Percentiles rank a stretch among this genome's conserved stretches.
phyloP scores from a whole-genome alignment of 2,113 vertebrate genomes.

The Gnathonemus longibarbis region DNA sequence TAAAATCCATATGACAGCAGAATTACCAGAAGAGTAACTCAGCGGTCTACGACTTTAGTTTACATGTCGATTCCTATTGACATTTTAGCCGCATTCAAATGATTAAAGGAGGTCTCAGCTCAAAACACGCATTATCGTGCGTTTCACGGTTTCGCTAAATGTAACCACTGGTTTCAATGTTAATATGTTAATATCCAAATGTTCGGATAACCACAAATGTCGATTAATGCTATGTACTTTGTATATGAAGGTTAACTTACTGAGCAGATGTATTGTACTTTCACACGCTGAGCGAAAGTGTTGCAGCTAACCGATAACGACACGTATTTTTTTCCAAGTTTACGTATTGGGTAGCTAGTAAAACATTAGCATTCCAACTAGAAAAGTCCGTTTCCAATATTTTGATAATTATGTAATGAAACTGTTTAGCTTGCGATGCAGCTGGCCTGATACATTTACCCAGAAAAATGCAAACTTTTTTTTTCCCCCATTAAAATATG shows the following conservation, averaged over 20 bases:
- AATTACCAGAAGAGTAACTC: not conserved
- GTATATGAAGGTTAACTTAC: not conserved
- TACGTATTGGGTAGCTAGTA: not conserved
- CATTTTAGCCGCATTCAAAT: not conserved
- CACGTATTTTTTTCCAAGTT: not conserved
- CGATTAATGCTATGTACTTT: not conserved
- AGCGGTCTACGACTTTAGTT: not conserved
- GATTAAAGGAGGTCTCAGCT: not conserved
- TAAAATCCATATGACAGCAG: not conserved
- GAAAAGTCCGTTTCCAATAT: not conserved
- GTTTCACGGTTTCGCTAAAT: not conserved
- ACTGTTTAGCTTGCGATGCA: not conserved
- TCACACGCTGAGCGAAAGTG: not conserved
- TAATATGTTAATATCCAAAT: not conserved
- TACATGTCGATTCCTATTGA: not conserved
- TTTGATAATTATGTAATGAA: not conserved
- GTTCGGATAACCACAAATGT: not conserved
- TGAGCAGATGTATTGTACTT: not conserved
- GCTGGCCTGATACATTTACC: not conserved
- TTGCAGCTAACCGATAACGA: not conserved
- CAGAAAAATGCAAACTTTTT: not conserved
- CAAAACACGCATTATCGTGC: not conserved
- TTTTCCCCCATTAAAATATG: conserved; percentile 5
- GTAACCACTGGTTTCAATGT: not conserved
- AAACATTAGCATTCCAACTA: not conserved